Base-by-base conservation (phyloP, 1,140 invertebrate genomes). In the Chironomus tepperi region DNA sequence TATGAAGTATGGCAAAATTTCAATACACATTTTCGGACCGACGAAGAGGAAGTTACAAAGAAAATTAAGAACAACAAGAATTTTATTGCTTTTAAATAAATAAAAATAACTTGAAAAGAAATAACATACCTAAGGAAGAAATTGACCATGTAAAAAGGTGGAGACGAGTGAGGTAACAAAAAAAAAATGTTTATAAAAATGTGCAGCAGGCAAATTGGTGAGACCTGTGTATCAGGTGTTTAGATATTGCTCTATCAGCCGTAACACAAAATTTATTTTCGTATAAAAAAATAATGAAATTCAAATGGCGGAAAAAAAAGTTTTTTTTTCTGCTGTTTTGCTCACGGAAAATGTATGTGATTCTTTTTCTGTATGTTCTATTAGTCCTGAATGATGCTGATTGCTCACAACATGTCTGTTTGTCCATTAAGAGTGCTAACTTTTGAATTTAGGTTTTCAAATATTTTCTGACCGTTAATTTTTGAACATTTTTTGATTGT, bases 81-180 rank as follows among this genome's bases (percentile, higher is more conserved):
- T 57, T n/a, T 57, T 57, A 57, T 57, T 57, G n/a, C n/a, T 57
- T 57, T 57, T n/a, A 34, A 34, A 57, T n/a, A 57, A 57, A n/a
- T 57, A 57, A 57, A 57, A 57, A 57, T 57, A 57, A 57, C 47
- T 57, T n/a, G n/a, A 15, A 57, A n/a, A 12, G 10, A 57, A n/a
- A 57, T n/a, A 34, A 34, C 1, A 34, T 34, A 34, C 24, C 24
- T 34, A 57, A 57, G 47, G n/a, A 57, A 57, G 15, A 57, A 57
- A 57, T 57, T 57, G 47, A 57, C 47, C 47, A 57, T 34, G 24
- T 34, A 34, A 15, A 57, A 57, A 57, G 47, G 47, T 57, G 47
- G 47, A n/a, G 47, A 12, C 12, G 47, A 12, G 24, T 34, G 24
- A 57, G 47, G 47, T 34, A 34, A 34, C 47, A 57, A 57, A 57